These are phyloP conservation scores for Drosophila phalerata DNA, from an alignment of 2,888 invertebrate genomes.

Conservation along the genomic window DNA sequence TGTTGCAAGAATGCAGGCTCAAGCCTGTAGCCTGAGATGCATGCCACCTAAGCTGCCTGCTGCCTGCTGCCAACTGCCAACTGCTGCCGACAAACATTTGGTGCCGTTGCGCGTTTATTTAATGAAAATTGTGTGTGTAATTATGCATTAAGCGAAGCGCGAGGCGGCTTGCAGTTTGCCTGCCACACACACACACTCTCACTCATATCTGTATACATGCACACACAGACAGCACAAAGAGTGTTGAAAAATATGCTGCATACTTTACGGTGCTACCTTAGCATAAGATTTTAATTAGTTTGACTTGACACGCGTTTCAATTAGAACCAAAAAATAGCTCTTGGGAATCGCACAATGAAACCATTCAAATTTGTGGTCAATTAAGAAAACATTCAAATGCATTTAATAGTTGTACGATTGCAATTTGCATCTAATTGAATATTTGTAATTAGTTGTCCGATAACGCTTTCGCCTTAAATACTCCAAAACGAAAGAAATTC, in stretches of 20 bases:
- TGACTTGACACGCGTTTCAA: slow-evolving; percentile 56
- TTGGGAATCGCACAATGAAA: not conserved
- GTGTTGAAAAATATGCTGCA: slow-evolving; percentile 55
- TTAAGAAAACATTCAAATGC: slow-evolving; percentile 41
- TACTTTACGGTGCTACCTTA: slow-evolving; percentile 62
- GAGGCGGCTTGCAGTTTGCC: slow-evolving; percentile 48
- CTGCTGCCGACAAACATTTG: slow-evolving; percentile 71
- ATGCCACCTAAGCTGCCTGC: slow-evolving; percentile 36
- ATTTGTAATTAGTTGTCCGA: not conserved
- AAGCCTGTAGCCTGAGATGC: slow-evolving; percentile 26
- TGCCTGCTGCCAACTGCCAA: slow-evolving; percentile 32
- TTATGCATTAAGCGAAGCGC: slow-evolving; percentile 74
- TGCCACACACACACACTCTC: slow-evolving; percentile 24
- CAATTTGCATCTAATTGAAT: slow-evolving; percentile 13
- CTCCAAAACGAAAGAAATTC: not conserved
- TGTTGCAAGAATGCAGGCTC: slow-evolving; percentile 43
- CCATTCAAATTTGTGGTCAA: slow-evolving; percentile 50
- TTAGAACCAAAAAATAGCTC: slow-evolving; percentile 22
- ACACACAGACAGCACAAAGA: slow-evolving; percentile 29
- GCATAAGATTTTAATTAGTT: slow-evolving; percentile 79
- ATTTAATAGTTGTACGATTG: slow-evolving; percentile 8
- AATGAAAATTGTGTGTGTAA: slow-evolving; percentile 81
- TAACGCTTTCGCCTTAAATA: slow-evolving; percentile 4
- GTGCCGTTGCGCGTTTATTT: slow-evolving; percentile 71
- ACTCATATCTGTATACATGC: slow-evolving; percentile 12